Percentiles rank a stretch among this genome's conserved stretches.
Conservation (phyloP, 2,113 vertebrate genomes). For the Himantopus leucocephalus region DNA sequence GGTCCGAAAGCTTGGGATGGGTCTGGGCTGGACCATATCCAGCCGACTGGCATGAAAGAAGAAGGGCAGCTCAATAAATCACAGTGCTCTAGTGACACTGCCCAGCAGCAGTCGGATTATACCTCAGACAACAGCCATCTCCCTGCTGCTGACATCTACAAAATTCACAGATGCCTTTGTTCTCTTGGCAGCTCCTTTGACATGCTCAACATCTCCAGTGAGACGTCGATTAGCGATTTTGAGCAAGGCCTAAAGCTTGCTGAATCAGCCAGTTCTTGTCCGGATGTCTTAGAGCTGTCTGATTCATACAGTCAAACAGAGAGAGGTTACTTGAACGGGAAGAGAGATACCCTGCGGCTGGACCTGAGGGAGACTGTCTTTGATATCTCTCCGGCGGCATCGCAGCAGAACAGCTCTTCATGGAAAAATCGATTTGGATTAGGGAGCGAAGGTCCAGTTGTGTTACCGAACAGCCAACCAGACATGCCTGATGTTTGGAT, state of each 20-base stretch:
- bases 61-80: slow-evolving; percentile 55
- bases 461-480: slow-evolving; percentile 94
- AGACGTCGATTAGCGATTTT: slow-evolving; percentile 86
- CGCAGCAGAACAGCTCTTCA: slow-evolving; percentile 74
- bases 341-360: slow-evolving; percentile 89
- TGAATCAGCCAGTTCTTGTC: slow-evolving; percentile 74
- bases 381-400: slow-evolving; percentile 72
- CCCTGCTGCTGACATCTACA: slow-evolving; percentile 67
- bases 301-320: slow-evolving; percentile 55
- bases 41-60: background rate
- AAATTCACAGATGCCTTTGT: slow-evolving; percentile 77
- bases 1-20: slow-evolving; percentile 54
- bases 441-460: slow-evolving; percentile 79
- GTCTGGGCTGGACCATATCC: slow-evolving; percentile 20
- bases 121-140: slow-evolving; percentile 65
- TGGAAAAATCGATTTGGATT: slow-evolving; percentile 82
- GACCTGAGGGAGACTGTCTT: slow-evolving; percentile 89
- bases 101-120: slow-evolving; percentile 58
- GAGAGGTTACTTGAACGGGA: slow-evolving; percentile 88
- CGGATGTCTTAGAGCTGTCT: slow-evolving; percentile 69
- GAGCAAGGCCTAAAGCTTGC: slow-evolving; percentile 76
- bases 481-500: slow-evolving; percentile 97
- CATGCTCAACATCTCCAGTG: slow-evolving; percentile 88
- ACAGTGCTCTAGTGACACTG: slow-evolving; percentile 48
- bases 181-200: slow-evolving; percentile 86